phyloP scores from a whole-genome alignment of 2,888 invertebrate genomes.

The Dione vanillae region DNA sequence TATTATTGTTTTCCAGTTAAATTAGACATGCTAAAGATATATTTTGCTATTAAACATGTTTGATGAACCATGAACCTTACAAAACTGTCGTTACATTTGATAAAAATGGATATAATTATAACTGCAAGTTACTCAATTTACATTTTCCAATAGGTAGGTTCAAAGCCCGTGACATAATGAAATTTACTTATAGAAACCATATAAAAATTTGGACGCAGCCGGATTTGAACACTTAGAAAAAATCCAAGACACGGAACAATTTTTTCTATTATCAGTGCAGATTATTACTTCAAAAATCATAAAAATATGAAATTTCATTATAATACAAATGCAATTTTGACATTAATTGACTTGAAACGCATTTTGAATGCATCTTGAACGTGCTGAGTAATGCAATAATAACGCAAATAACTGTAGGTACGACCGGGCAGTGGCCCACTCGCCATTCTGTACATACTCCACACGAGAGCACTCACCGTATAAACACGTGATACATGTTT shows the following conservation, averaged over 20 bases:
- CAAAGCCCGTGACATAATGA: too few species aligned
- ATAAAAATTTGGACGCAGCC: too few species aligned
- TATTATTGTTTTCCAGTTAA: too few species aligned
- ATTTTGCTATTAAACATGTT: neutral
- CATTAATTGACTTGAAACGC: neutral
- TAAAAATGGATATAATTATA: too few species aligned
- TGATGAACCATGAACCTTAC: too few species aligned
- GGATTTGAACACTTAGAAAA: too few species aligned
- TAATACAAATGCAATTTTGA: neutral
- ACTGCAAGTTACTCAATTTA: too few species aligned
- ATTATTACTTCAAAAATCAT: neutral
- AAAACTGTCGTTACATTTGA: too few species aligned
- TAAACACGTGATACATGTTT: slow-evolving; percentile 36
- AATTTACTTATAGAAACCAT: too few species aligned
- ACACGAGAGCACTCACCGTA: slow-evolving; percentile 44
- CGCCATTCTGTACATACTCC: slow-evolving; percentile 51
- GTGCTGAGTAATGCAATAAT: slow-evolving; percentile 18
- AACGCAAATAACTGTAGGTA: slow-evolving; percentile 50
- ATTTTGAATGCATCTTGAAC: slow-evolving; percentile 12
- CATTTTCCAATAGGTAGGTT: too few species aligned
- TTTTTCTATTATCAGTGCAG: too few species aligned
- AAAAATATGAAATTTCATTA: neutral
- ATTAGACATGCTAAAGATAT: neutral
- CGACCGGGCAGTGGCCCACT: slow-evolving; percentile 53
- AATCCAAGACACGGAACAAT: too few species aligned